Base-by-base conservation (phyloP, 2,113 vertebrate species). In the Columba livia region DNA sequence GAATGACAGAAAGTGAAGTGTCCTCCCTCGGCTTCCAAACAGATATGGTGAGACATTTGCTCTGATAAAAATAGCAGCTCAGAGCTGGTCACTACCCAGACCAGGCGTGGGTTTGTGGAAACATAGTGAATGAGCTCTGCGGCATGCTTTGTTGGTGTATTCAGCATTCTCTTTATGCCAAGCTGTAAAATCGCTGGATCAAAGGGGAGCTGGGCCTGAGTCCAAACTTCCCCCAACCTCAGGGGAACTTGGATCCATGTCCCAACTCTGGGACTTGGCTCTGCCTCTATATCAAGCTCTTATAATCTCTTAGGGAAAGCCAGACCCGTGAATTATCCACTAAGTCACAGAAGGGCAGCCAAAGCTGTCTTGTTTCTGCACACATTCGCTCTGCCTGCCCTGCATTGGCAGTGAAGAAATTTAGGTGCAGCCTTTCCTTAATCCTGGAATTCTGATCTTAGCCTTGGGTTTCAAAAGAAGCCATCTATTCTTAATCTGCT, bases 281-380 rank as follows among this genome's bases (percentile, higher is more conserved):
- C 31, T 95, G 65, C 77, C 62, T 81, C 77, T 88, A 71, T 80
- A 89, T 82, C 73, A 89, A 80, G 44, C n/a, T 89, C 38, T 72
- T 81, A 16, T 16, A 62, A 64, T 84, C 62, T 71, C 61, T 44
- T 53, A 64, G 65, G 69, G 26, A 70, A 70, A 70, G 58, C 28
- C 71, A 93, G 57, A 67, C 23, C 75, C 31, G 5, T 60, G 53
- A 80, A 53, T 69, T 94, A 56, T 11, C 50, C 40, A 19, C 56
- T 44, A 17, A 80, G 51, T 36, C 51, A 53, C 48, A 6, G 34
- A 74, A 90, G 64, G 51, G 57, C 79, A 86, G 53, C 61, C 88
- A 89, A 36, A 84, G 61, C 72, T 78, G 36, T n/a, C 65, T 24
- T 40, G 15, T 25, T 77, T 83, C 51, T 69, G 50, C 54, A 17